Base-by-base conservation (phyloP, 2,113 vertebrate genomes). In the Hippocampus guttulatus region DNA sequence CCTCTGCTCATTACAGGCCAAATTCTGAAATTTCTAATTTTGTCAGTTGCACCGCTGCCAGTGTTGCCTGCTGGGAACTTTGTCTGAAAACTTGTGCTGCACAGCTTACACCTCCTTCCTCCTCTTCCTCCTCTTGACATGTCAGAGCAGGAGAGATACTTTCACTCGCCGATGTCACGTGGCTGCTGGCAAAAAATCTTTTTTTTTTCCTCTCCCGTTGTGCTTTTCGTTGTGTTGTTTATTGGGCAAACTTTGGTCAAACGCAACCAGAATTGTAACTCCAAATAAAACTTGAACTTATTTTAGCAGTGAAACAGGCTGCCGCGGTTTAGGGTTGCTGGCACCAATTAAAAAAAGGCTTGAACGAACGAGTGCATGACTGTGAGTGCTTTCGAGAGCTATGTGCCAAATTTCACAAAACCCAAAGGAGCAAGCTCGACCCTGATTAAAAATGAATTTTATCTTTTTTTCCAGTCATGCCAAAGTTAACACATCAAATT, bases 51-150 rank as follows among this genome's bases (percentile, higher is more conserved):
- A 71, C 5, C 1, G 21, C 74, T 78, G 75, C 70, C 69, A 60
- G 12, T 63, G 30, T 64, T 82, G 64, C 64, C 78, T 68, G 75
- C 51, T 83, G 75, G 64, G 85, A 85, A 80, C 60, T 75, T 54
- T 64, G 57, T 76, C 58, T 75, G 69, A 68, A 40, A 84, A 82
- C 79, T 78, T 73, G 63, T 52, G 70, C 78, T 77, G 83, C 73
- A 72, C 78, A 67, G 68, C 85, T 87, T 77, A 81, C 87, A 86
- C 82, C 83, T 81, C 75, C 80, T 71, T 78, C 75, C 78, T 71
- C 81, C 72, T 81, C 78, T 84, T 64, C 14, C 23, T 45, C 12
- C n/a, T 45, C 43, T 47, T 80, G 57, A 82, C 70, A 72, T 79
- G 79, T 79, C 82, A 52, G 73, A 81, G 64, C 74, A 15, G 77